These are phyloP conservation scores for Hirundo rustica DNA, from an alignment of 2,797 vertebrate species.

Conservation along the genomic window DNA sequence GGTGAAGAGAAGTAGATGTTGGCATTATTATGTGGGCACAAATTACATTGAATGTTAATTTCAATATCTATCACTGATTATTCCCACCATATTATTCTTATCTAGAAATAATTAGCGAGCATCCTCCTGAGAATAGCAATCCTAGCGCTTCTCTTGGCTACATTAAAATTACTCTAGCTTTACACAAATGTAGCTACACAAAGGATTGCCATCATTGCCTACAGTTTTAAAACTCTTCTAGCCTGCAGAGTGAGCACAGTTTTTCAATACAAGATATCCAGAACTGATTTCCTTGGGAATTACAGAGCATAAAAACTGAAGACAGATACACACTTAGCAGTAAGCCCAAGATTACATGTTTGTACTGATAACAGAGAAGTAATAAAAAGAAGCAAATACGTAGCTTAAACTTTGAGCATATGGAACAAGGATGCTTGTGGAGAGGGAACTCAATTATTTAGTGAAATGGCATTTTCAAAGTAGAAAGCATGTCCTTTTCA, in stretches of 20 bases:
- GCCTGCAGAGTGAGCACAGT: slow-evolving; percentile 19
- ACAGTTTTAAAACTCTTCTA: slow-evolving; percentile 27
- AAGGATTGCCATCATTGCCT: slow-evolving; percentile 2
- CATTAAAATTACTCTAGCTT: slow-evolving; percentile 22
- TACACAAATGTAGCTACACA: slow-evolving; percentile 19
- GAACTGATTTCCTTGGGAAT: slow-evolving; percentile 51
- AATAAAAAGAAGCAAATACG: slow-evolving; percentile 45
- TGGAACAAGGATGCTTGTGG: not conserved
- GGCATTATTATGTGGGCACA: not conserved
- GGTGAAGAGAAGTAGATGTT: not conserved
- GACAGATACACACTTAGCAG: slow-evolving; percentile 35
- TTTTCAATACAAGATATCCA: slow-evolving; percentile 18
- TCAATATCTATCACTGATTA: slow-evolving; percentile 36
- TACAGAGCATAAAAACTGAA: slow-evolving; percentile 54
- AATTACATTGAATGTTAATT: not conserved
- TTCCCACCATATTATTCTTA: slow-evolving; percentile 23
- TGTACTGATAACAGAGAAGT: slow-evolving; percentile 40
- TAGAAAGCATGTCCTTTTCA: not conserved
- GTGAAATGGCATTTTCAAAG: slow-evolving; percentile 30
- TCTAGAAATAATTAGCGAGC: slow-evolving; percentile 42
- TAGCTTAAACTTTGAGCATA: slow-evolving; percentile 42
- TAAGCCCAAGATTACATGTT: slow-evolving; percentile 42
- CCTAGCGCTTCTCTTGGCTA: not conserved
- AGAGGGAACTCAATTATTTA: slow-evolving; percentile 39
- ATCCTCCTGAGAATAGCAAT: not conserved